Base-by-base conservation (phyloP, 1,140 invertebrate species). In the Pseudachorutes palmiensis region DNA sequence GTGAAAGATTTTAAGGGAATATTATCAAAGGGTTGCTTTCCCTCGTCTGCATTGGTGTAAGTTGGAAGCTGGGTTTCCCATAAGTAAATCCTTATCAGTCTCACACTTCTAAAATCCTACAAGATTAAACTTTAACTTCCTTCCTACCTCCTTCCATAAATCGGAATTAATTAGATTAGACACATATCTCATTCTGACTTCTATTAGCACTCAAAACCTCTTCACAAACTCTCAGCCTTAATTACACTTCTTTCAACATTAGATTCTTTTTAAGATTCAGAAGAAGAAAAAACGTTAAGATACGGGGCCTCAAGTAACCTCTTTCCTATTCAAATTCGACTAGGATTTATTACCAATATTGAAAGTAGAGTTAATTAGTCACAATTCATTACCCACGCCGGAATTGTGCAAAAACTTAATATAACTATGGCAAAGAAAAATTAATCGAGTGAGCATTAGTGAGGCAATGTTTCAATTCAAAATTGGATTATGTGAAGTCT, bases 91-190 rank as follows among this genome's bases (percentile, higher is more conserved):
- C n/a, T n/a, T n/a, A n/a, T 45, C 36, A 45, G 19, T 9, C 36
- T 45, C 19, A 12, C 36, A 55, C 51, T 55, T 26, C 24, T 55
- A 26, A 55, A 55, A 55, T 55, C 24, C 24, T 55, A 55, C 12
- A 55, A 55, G 51, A 55, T 55, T 55, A 55, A 55, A 24, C 24
- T 55, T 24, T 55, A 41, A 41, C 36, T 41, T 41, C 36, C 36
- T 41, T 41, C n/a, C n/a, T n/a, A n/a, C 36, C 19, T 19, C 36
- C 9, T 45, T 45, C 19, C 51, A 55, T 55, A 55, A 55, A 55
- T 55, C 24, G 12, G 12, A 26, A 55, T 19, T 55, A 55, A 55
- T 55, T 55, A 26, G 51, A 55, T 55, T 24, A n/a, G n/a, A 55
- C 5, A 26, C 14, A 55, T 19, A 26, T 14, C 51, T 55, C 51